Conservation (phyloP, 2,113 vertebrate species). For the Phalacrocorax carbo region DNA sequence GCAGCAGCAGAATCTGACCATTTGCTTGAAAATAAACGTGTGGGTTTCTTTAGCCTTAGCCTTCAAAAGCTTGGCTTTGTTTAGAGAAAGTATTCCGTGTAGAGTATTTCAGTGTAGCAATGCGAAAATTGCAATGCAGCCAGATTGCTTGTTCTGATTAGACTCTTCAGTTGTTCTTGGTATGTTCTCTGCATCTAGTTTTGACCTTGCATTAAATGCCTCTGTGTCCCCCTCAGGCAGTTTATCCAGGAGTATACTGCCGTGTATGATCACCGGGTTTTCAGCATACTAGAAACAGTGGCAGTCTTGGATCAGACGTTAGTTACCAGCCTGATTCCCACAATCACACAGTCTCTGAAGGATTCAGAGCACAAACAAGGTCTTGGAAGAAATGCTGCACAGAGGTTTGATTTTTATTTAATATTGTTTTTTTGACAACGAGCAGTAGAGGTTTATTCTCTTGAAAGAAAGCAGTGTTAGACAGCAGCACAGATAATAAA, state of each 20-base stretch:
- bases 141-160: constrained; percentile 2
- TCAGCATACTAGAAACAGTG: constrained; percentile 83
- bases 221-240: constrained; percentile 74
- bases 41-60: not conserved
- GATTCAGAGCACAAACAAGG: constrained; percentile 89
- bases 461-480: not conserved
- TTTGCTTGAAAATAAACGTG: not conserved
- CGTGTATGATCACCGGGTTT: constrained; percentile 85
- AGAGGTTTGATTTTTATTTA: constrained; percentile 78
- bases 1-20: not conserved
- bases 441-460: not conserved
- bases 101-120: not conserved
- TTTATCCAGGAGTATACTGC: constrained; percentile 87
- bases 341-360: constrained; percentile 83
- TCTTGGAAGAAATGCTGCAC: constrained; percentile 84
- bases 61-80: not conserved
- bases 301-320: constrained; percentile 77
- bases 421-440: not conserved
- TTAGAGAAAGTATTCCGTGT: not conserved
- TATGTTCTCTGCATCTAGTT: not conserved
- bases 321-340: constrained; percentile 83
- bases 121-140: not conserved
- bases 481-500: not conserved
- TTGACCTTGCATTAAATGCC: constrained; percentile 15
- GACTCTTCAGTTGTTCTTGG: not conserved